Evolutionary conservation across 2,888 invertebrate species (phyloP), one percentile per base, ranked within the genome.

Genomic region (Drosophila flavopinicola): DNA sequence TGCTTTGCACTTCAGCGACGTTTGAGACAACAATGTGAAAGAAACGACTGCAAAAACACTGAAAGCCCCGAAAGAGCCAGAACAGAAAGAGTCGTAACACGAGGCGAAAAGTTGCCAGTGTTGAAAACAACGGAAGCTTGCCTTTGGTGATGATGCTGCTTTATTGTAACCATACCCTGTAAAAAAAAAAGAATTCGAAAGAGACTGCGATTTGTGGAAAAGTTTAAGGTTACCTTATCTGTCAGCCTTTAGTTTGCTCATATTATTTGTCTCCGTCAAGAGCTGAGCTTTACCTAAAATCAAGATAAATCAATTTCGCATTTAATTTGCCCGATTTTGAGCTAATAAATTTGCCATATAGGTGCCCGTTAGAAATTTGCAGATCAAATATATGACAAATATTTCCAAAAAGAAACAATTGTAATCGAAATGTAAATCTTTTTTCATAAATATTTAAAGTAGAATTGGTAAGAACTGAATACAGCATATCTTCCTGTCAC

Each of bases 1-100:
- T 85, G 78, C 84, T 76, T 85, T 82, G 85, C 87, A 80, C 87
- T 80, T 66, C 67, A 84, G 87, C 74, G 32, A 45, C 64, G 58
- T 77, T 66, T 64, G 79, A 53, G 71, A 63, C 71, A 85, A 83
- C 83, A 79, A 85, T 69, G 41, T 51, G 65, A 20, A 37, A 33
- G 41, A 24, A 13, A 35, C 23, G 11, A 49, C 5, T 9, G 11
- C n/a, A 39, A 6, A 6, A 11, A 17, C 24, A 27, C 20, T 20
- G 20, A 20, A 32, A 7, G 23, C 42, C 23, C 35, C 24, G 35
- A 45, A 58, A 30, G 35, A 35, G 23, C 17, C 7, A 32, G 57
- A 47, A 37, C n/a, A 37, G 17, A 35, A 15, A 25, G 38, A 39
- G 44, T 24, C 17, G 23, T 49, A 57, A 47, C 52, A 48, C 49